phyloP scores from a whole-genome alignment of 2,113 vertebrate species.

The Ammodytes dubius region DNA sequence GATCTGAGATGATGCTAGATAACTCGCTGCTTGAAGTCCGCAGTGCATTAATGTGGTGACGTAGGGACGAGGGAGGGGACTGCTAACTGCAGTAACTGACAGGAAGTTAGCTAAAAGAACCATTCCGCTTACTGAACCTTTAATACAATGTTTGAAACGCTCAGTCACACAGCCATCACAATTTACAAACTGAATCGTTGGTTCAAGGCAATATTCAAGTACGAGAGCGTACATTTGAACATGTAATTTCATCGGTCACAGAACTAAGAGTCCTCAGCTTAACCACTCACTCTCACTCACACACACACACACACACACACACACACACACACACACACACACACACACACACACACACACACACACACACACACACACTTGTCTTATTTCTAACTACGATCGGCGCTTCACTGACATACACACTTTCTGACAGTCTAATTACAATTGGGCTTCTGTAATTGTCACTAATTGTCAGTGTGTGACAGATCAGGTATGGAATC shows the following conservation, averaged over 20 bases:
- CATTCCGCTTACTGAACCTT: too few species aligned
- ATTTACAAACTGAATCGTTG: too few species aligned
- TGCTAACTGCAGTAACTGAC: too few species aligned
- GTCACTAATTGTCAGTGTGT: conserved; percentile 68
- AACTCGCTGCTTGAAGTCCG: too few species aligned
- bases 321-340: background rate
- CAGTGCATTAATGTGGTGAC: too few species aligned
- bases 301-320: too few species aligned
- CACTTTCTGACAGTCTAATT: conserved; percentile 65
- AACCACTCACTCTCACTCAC: background rate
- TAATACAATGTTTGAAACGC: too few species aligned
- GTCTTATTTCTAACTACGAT: conserved; percentile 8
- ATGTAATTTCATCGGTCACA: conserved; percentile 60
- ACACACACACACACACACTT: conserved; percentile 1
- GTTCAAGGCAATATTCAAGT: background rate
- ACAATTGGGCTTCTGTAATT: conserved; percentile 54
- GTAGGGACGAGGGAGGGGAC: too few species aligned
- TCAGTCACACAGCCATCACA: too few species aligned
- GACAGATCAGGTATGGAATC: conserved; percentile 49
- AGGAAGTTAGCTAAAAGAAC: too few species aligned
- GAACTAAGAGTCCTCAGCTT: conserved; percentile 11
- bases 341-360: conserved; percentile 1
- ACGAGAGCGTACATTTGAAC: conserved; percentile 24
- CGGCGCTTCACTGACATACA: conserved; percentile 48
- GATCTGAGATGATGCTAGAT: too few species aligned